A percentile compares a stretch with the other conserved stretches of the same genome.
These are phyloP conservation scores for Troglohyphantes excavatus DNA, from an alignment of 2,888 invertebrate species.

Conservation along the genomic window DNA sequence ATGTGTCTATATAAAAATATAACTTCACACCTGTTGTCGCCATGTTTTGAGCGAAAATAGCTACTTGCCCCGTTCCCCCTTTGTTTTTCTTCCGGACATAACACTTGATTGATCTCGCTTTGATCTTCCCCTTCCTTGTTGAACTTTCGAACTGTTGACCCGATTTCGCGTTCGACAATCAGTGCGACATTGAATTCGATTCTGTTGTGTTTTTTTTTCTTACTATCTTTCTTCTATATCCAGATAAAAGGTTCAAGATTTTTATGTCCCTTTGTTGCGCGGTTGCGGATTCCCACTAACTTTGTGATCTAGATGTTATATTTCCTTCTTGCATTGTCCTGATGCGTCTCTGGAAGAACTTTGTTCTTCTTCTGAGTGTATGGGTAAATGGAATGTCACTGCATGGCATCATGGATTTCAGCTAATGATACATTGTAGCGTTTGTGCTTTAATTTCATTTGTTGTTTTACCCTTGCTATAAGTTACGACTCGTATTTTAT, in stretches of 20 bases:
- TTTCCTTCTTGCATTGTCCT: neutral
- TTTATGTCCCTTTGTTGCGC: slow-evolving; percentile 21
- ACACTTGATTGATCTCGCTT: neutral
- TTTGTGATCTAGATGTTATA: slow-evolving; percentile 43
- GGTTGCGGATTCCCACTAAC: slow-evolving; percentile 22
- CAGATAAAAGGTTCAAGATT: neutral
- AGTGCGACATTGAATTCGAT: slow-evolving; percentile 44
- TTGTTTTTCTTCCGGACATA: slow-evolving; percentile 16
- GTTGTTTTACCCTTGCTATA: too few relatives aligned
- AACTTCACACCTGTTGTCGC: too few relatives aligned
- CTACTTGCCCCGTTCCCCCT: neutral
- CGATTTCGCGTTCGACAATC: slow-evolving; percentile 31
- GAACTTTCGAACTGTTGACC: slow-evolving; percentile 72
- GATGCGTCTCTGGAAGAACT: neutral
- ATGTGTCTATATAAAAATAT: too few relatives aligned
- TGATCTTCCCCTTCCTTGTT: slow-evolving; percentile 44
- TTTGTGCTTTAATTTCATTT: too few relatives aligned
- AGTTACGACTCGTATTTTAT: too few relatives aligned
- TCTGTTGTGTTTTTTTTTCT: neutral
- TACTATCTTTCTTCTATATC: neutral
- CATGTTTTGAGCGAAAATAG: slow-evolving; percentile 8
- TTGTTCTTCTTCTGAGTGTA: neutral
- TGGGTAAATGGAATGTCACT: neutral
- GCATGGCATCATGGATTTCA: too few relatives aligned
- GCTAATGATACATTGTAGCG: too few relatives aligned